phyloP scores from a whole-genome alignment of 2,888 invertebrate species.

The Pinctada fucata region DNA sequence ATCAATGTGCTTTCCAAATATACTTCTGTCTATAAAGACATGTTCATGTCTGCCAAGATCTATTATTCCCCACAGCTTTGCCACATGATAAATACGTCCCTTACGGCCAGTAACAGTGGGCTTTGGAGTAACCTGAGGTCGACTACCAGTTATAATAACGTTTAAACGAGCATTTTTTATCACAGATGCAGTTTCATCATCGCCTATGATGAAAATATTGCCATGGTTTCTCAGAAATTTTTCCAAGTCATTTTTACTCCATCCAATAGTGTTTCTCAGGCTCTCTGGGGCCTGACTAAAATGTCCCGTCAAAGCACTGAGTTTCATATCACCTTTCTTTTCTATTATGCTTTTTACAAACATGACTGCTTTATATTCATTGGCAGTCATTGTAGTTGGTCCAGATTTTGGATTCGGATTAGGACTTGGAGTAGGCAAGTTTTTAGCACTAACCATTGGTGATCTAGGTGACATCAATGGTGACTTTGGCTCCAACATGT shows the following conservation, averaged over 20 bases:
- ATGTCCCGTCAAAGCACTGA: slow-evolving; percentile 70
- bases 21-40: slow-evolving; percentile 77
- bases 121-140: slow-evolving; percentile 62
- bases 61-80: slow-evolving; percentile 77
- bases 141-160: slow-evolving; percentile 75
- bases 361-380: slow-evolving; percentile 77
- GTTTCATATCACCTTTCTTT: slow-evolving; percentile 72
- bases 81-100: slow-evolving; percentile 76
- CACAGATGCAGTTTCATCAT: slow-evolving; percentile 72
- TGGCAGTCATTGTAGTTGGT: slow-evolving; percentile 76
- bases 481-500: slow-evolving; percentile 55
- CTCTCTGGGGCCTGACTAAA: slow-evolving; percentile 74
- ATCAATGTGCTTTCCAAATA: slow-evolving; percentile 73
- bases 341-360: slow-evolving; percentile 76
- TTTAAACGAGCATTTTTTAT: slow-evolving; percentile 74
- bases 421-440: slow-evolving; percentile 41
- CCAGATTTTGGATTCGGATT: slow-evolving; percentile 58
- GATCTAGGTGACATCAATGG: slow-evolving; percentile 55
- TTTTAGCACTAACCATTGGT: slow-evolving; percentile 27
- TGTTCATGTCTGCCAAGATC: slow-evolving; percentile 78
- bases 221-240: slow-evolving; percentile 73
- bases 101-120: slow-evolving; percentile 71
- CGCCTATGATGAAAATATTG: slow-evolving; percentile 73
- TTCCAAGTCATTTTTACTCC: slow-evolving; percentile 74
- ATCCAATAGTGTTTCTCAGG: slow-evolving; percentile 74